Evolutionary conservation across 2,888 invertebrate genomes (phyloP).

Genomic region (Parochlus steinenii): DNA sequence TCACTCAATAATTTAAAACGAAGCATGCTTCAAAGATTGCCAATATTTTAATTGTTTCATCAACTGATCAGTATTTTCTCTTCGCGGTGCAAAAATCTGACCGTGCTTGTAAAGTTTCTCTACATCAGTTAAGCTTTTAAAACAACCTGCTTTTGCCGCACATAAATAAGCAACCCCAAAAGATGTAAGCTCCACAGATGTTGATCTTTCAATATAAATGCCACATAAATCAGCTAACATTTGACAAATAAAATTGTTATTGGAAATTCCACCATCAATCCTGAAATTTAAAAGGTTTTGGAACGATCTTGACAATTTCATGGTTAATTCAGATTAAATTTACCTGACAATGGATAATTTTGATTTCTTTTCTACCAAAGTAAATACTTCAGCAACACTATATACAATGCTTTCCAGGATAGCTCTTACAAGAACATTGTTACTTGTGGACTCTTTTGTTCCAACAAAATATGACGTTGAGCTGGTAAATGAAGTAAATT

Average conservation of each 20-base stretch:
- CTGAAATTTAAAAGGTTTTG: conserved; percentile 35
- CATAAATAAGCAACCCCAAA: conserved; percentile 52
- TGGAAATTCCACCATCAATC: conserved; percentile 91
- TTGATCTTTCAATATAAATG: conserved; percentile 39
- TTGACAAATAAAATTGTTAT: conserved; percentile 83
- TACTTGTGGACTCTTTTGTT: conserved; percentile 48
- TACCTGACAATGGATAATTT: conserved; percentile 44
- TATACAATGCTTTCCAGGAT: conserved; percentile 75
- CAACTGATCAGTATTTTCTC: too few species aligned
- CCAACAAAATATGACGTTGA: conserved; percentile 67
- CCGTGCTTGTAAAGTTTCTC: too few species aligned
- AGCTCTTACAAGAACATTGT: conserved; percentile 65
- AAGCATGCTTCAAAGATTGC: too few species aligned
- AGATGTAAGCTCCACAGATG: conserved; percentile 43
- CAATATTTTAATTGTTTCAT: too few species aligned
- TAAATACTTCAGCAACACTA: conserved; percentile 59
- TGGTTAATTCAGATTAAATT: too few species aligned
- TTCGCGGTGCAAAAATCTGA: too few species aligned
- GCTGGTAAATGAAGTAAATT: too few species aligned
- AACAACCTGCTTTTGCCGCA: too few species aligned
- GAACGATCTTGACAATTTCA: too few species aligned
- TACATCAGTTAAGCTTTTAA: too few species aligned
- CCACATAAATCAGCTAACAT: conserved; percentile 63
- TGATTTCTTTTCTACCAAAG: conserved; percentile 53
- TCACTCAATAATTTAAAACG: too few species aligned